Conservation (phyloP, 2,113 vertebrate species). For the Podarcis muralis region DNA sequence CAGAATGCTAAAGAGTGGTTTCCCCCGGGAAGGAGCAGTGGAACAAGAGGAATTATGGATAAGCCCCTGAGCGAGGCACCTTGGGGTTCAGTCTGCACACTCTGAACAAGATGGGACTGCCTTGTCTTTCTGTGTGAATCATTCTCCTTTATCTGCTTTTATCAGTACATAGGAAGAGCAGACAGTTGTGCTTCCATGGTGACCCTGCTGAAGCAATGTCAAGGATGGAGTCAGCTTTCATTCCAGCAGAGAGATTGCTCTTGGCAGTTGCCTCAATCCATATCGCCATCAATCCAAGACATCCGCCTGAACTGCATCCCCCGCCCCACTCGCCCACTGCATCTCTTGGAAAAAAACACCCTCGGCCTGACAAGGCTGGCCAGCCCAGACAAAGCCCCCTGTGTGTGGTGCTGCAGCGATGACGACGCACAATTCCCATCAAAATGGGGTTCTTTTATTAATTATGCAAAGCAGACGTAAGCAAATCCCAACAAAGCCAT, state of each 20-base stretch:
- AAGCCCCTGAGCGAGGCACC: no score
- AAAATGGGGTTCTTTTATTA: slow-evolving; percentile 31
- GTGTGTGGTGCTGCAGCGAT: slow-evolving; percentile 19
- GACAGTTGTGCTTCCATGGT: neutral
- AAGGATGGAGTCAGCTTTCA: neutral
- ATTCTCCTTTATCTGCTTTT: slow-evolving; percentile 26
- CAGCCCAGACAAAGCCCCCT: slow-evolving; percentile 50
- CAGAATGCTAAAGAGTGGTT: no score
- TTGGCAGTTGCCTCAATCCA: slow-evolving; percentile 36
- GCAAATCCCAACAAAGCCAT: slow-evolving; percentile 55
- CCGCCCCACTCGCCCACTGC: slow-evolving; percentile 25
- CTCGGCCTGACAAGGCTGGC: slow-evolving; percentile 7
- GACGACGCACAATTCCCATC: slow-evolving; percentile 21
- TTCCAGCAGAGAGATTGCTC: slow-evolving; percentile 44
- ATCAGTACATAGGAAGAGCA: neutral
- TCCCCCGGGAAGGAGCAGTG: neutral
- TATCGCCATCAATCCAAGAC: slow-evolving; percentile 46
- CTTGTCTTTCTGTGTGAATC: slow-evolving; percentile 4
- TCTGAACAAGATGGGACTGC: slow-evolving; percentile 12
- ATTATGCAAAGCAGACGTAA: slow-evolving; percentile 47
- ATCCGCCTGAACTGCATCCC: slow-evolving; percentile 13
- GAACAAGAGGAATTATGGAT: no score
- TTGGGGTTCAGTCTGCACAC: neutral
- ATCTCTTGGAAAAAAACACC: slow-evolving; percentile 35
- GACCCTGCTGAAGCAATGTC: neutral